phyloP scores from a whole-genome alignment of 37 sponge, comb jelly and placozoan genomes.

The Eunapius fragilis region DNA sequence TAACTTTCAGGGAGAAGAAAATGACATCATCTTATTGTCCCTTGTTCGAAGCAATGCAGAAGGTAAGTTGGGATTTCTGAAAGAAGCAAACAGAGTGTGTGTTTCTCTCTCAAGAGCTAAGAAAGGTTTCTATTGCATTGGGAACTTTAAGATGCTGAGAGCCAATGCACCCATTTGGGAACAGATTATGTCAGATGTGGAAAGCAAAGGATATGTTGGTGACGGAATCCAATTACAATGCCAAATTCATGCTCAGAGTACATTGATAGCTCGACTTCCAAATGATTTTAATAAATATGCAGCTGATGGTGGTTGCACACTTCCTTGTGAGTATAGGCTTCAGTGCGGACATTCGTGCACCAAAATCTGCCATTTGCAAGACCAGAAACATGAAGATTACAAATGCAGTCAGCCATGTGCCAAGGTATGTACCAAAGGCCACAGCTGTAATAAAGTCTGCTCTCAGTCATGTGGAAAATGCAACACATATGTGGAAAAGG shows the following conservation, averaged over 20 bases:
- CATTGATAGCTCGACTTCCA: constrained; percentile 11
- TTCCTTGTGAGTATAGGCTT: constrained; percentile 51
- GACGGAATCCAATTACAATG: constrained; percentile 65
- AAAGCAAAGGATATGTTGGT: constrained; percentile 35
- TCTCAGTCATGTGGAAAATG: constrained; percentile 33
- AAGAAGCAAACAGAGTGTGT: constrained; percentile 87
- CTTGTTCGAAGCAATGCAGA: constrained; percentile 77
- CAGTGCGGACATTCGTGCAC: constrained; percentile 79
- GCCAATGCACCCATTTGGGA: constrained; percentile 63
- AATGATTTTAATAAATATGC: constrained; percentile 56
- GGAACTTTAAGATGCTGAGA: constrained; percentile 79
- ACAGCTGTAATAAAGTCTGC: constrained; percentile 38
- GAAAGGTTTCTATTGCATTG: constrained; percentile 89
- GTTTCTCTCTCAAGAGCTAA: constrained; percentile 95
- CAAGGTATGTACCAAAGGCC: constrained; percentile 27
- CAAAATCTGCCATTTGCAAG: constrained; percentile 56
- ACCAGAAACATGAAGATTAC: constrained; percentile 64
- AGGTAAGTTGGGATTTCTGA: constrained; percentile 79
- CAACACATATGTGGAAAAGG: constrained; percentile 14
- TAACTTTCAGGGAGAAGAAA: constrained; percentile 97
- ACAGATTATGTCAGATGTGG: constrained; percentile 49
- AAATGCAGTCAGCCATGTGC: constrained; percentile 63
- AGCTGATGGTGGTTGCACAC: constrained; percentile 79
- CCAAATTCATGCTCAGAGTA: constrained; percentile 70
- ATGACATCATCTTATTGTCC: constrained; percentile 89